Conservation (phyloP, 2,888 invertebrate genomes). For the Caenorhabditis afra region DNA sequence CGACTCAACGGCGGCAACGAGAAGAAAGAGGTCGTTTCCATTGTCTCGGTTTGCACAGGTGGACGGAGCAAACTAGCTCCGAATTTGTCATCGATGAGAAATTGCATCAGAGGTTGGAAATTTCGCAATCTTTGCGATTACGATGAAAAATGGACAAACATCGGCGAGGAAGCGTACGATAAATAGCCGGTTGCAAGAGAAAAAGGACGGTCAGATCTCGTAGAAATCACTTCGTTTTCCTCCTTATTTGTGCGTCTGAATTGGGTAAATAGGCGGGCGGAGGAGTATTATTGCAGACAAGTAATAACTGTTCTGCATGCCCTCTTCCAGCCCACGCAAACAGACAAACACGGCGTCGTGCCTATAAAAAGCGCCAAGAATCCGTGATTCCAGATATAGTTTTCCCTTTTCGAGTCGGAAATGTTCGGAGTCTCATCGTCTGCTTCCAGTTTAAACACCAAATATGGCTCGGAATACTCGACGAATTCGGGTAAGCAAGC, state of each 20-base stretch:
- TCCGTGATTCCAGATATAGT: not conserved
- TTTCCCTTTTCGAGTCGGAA: not conserved
- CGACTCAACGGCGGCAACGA: constrained; percentile 17
- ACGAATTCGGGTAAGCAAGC: not conserved
- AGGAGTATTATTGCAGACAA: constrained; percentile 2
- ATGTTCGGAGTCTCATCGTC: constrained; percentile 11
- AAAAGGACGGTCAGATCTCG: constrained; percentile 9
- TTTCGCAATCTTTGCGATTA: constrained; percentile 31
- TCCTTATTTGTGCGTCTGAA: constrained; percentile 2
- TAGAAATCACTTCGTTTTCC: constrained; percentile 1
- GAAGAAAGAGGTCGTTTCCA: constrained; percentile 6
- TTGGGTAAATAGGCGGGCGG: constrained; percentile 20
- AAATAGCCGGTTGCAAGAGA: not conserved
- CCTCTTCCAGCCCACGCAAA: constrained; percentile 17
- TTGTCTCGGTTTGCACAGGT: constrained; percentile 6
- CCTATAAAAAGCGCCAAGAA: not conserved
- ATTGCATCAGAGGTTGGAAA: constrained; percentile 22
- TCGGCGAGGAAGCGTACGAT: constrained; percentile 18
- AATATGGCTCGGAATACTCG: constrained; percentile 1
- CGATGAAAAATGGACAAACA: constrained; percentile 19
- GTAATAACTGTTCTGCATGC: not conserved
- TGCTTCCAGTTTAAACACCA: not conserved
- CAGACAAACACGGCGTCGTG: not conserved
- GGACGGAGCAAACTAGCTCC: not conserved
- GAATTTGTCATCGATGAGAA: constrained; percentile 10